Base-by-base conservation (phyloP, 2,113 vertebrate genomes). In the Pangasianodon hypophthalmus region DNA sequence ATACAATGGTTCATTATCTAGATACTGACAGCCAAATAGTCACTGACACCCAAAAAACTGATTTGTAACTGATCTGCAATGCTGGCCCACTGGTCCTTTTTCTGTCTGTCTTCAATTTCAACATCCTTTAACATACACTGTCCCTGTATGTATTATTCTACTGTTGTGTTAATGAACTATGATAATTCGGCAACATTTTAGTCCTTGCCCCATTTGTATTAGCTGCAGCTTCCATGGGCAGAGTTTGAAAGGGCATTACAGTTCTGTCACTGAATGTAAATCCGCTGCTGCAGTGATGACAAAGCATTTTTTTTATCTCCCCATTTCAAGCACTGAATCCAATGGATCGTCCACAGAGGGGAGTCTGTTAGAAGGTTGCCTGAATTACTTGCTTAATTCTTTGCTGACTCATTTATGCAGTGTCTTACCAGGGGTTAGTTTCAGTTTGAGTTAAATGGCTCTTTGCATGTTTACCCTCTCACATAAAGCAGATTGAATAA, bases 251-350 rank as follows among this genome's bases (percentile, higher is more conserved):
- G 67, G 54, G 58, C 86, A 62, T 44, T 46, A 64, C 41, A 86
- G 26, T 87, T 64, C 75, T 44, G 79, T 77, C 69, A 67, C 87
- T 44, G 86, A 90, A 83, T 90, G 75, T 44, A 87, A 52, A 46
- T 71, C 19, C 44, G 26, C 77, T 88, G 77, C 87, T 82, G 87
- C 87, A 88, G 87, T 87, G 86, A 87, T 90, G 89, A 88, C 89
- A 67, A 87, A 90, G 80, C 89, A 88, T 32, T 32, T 88, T 90
- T 90, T 87, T 83, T 71, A 54, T 62, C 82, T 50, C 54, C 41
- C 52, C 71, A 0, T 77, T 64, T 88, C 69, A 90, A 84, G 73
- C 58, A 62, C 41, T 21, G 29, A 29, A 87, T 87, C 16, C 82
- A 29, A 29, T 48, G 79, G 18, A 64, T 81, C 44, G 48, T 80